Percentiles rank a stretch among this genome's conserved stretches.
Evolutionary conservation across 1,140 invertebrate species (phyloP).

Genomic region (Macrosteles quadrilineatus): DNA sequence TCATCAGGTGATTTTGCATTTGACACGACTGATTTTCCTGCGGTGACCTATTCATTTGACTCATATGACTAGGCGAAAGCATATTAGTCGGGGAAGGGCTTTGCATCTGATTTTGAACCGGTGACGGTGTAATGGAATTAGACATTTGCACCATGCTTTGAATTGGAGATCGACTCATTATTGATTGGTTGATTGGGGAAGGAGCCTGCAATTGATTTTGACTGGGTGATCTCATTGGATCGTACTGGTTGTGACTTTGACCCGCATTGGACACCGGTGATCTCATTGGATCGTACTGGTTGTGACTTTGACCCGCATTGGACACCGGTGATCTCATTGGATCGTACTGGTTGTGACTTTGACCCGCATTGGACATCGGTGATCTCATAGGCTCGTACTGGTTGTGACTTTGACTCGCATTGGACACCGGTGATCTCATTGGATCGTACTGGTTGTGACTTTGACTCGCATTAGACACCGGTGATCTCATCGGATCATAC

Average conservation of each 20-base stretch:
- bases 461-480: no score
- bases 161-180: slow-evolving; percentile 9
- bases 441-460: not conserved
- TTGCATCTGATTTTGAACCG: slow-evolving; percentile 2
- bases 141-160: slow-evolving; percentile 16
- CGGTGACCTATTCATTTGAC: slow-evolving; percentile 2
- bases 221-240: not conserved
- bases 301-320: not conserved
- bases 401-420: no score
- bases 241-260: not conserved
- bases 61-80: not conserved
- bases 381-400: not conserved
- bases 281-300: not conserved
- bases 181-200: no score
- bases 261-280: no score
- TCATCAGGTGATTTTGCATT: not conserved
- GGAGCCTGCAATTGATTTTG: slow-evolving; percentile 1
- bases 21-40: not conserved
- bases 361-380: not conserved
- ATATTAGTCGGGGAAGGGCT: not conserved
- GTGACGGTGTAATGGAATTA: not conserved
- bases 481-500: not conserved
- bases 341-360: not conserved
- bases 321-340: no score
- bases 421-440: not conserved